A percentile compares a stretch with the other conserved stretches of the same genome.
Conservation (phyloP, 2,113 vertebrate genomes). For the Vidua macroura region DNA sequence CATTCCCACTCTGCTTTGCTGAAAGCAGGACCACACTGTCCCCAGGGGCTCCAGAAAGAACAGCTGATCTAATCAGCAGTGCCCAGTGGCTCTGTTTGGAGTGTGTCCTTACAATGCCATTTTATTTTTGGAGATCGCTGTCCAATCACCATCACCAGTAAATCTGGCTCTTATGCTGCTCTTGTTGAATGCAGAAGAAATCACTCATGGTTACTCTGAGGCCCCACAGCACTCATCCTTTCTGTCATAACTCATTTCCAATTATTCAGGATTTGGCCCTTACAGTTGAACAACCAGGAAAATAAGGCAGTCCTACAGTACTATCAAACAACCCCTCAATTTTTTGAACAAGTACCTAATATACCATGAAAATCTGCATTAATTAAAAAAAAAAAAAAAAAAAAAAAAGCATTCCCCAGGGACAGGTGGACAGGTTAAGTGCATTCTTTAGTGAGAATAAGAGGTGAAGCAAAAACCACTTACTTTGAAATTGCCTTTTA, state of each 20-base stretch:
- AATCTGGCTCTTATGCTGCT: neutral
- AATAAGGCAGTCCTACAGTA: neutral
- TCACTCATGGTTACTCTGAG: neutral
- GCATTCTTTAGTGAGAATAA: neutral
- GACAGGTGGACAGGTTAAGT: neutral
- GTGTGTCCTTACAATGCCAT: neutral
- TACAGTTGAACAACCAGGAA: neutral
- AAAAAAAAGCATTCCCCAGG: neutral
- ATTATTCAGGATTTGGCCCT: neutral
- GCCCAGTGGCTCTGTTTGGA: neutral
- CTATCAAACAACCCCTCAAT: neutral
- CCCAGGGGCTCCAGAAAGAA: neutral
- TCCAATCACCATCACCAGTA: neutral
- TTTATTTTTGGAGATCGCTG: neutral
- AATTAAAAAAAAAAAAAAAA: neutral
- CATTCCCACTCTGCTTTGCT: neutral
- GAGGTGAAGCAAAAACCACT: neutral
- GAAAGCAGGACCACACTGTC: neutral
- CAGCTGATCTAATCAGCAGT: neutral
- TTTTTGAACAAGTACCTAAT: neutral
- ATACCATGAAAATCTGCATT: neutral
- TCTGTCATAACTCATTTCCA: neutral
- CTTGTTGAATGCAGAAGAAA: neutral
- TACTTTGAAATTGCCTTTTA: slow-evolving; percentile 86
- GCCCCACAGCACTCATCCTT: neutral